phyloP scores from a whole-genome alignment of 2,888 invertebrate genomes.

The Orchesella flavescens region DNA sequence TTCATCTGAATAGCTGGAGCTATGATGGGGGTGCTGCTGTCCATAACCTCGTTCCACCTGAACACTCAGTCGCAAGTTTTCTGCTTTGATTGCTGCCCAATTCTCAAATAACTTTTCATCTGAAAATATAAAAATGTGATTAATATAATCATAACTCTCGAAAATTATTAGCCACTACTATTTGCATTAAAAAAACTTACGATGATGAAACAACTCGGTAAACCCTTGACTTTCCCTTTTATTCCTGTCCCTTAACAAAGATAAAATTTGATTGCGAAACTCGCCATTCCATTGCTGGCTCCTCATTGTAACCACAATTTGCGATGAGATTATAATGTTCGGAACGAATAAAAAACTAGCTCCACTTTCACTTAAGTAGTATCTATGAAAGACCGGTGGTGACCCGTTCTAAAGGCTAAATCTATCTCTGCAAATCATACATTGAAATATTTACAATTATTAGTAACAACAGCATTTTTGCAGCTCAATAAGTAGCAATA shows the following conservation, averaged over 20 bases:
- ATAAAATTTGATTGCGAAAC: slow-evolving; percentile 84
- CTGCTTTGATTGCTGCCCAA: slow-evolving; percentile 84
- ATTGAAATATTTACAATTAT: too few species aligned
- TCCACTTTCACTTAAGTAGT: too few species aligned
- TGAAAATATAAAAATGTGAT: slow-evolving; percentile 73
- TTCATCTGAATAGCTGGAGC: slow-evolving; percentile 73
- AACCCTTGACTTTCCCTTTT: slow-evolving; percentile 84
- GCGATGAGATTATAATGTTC: too few species aligned
- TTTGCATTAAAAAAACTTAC: slow-evolving; percentile 76
- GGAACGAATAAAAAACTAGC: too few species aligned
- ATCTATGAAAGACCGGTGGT: too few species aligned
- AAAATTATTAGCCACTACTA: neutral
- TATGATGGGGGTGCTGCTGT: slow-evolving; percentile 37
- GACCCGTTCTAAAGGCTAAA: too few species aligned
- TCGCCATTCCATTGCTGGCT: slow-evolving; percentile 71
- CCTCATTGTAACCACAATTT: slow-evolving; percentile 42
- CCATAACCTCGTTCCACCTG: slow-evolving; percentile 86
- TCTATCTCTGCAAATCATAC: too few species aligned
- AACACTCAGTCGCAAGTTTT: slow-evolving; percentile 89
- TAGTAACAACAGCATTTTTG: too few species aligned
- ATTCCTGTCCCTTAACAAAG: slow-evolving; percentile 83
- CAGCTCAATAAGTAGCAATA: too few species aligned
- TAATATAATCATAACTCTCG: neutral
- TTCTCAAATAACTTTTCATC: slow-evolving; percentile 91
- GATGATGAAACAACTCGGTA: slow-evolving; percentile 86